Base-by-base conservation (phyloP, 2,113 vertebrate genomes). In the Nycticebus coucang region DNA sequence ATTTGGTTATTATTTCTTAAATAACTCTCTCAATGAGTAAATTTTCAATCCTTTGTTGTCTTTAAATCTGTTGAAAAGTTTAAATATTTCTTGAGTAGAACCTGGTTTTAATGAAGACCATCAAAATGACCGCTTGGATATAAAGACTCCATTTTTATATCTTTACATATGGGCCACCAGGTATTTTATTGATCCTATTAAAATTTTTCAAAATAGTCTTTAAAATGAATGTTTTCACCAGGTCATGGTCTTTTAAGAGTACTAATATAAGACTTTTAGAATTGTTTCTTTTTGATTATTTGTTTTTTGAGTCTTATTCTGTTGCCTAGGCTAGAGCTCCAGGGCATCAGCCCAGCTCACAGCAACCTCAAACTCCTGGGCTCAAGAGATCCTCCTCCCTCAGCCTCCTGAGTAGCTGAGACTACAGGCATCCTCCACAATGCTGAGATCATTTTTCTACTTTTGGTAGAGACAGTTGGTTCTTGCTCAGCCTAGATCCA, bases 31-130 rank as follows among this genome's bases (percentile, higher is more conserved):
- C 33, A 72, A 74, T 74, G 60, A 71, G 35, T 71, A 80, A 72
- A 45, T 37, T 79, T 79, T 94, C 94, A 35, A 90, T 87, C 28
- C 2, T 62, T 82, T 64, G 33, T 80, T 80, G 14, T 85, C 55
- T 93, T 93, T 88, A 92, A 95, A 71, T 75, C 53, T 85, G 13
- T 80, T 92, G 41, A 88, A 77, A 92, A 50, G 22, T 62, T 72
- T 91, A 94, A 96, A 85, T 91, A 59, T 93, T 94, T 96, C 82
- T 71, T 45, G 41, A 88, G 10, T 10, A 33, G 18, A 94, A 26
- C 14, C 11, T 64, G 10, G 13, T 77, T 87, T 96, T 91, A 84
- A 94, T 84, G 55, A 95, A 81, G 12, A 64, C 17, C 53, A 87
- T 78, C 80, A 85, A 93, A 93, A 21, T 84, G 15, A 77, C 41